Base-by-base conservation (phyloP, 2,113 vertebrate species). In the Triplophysa siluroides region DNA sequence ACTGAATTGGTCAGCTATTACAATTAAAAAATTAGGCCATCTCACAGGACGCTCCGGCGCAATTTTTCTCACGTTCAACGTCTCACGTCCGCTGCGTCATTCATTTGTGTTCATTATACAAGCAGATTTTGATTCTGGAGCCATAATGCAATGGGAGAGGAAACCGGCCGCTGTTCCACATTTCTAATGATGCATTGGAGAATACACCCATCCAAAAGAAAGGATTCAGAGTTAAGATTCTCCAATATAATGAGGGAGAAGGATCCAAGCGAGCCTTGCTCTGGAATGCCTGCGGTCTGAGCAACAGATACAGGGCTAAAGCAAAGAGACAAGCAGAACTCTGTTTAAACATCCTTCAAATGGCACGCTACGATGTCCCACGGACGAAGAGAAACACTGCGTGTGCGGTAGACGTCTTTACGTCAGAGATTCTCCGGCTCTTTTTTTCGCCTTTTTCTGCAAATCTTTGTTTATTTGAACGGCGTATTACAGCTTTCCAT, bases 361-460 rank as follows among this genome's bases (percentile, higher is more conserved):
- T 56, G 58, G 52, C 58, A 54, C 41, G 45, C 73, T 75, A 50
- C 78, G 79, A 73, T 65, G 81, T 78, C 56, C 68, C 63, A 78
- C 18, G 24, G 68, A 73, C 64, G 68, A 72, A 82, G 68, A 85
- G 84, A 85, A 85, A 88, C 84, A 83, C 73, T 85, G 83, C 4
- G 74, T 87, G 84, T 87, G 84, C 77, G 82, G 75, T 38, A 74
- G 81, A 71, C 76, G 64, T 52, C 73, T 86, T 74, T 86, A 88
- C 83, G 85, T 88, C 85, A 88, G 58, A 86, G 80, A 81, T 71
- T 76, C 73, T 63, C 72, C 54, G 2, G 24, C 2, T 73, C 69
- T 52, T 74, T 83, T 81, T 80, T 63, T 12, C 10, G 23, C 12
- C 19, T 52, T 65, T 54, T 58, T 54, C 60, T 77, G 70, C 72